Conservation (phyloP, 2,113 vertebrate genomes). For the Chunga burmeisteri region DNA sequence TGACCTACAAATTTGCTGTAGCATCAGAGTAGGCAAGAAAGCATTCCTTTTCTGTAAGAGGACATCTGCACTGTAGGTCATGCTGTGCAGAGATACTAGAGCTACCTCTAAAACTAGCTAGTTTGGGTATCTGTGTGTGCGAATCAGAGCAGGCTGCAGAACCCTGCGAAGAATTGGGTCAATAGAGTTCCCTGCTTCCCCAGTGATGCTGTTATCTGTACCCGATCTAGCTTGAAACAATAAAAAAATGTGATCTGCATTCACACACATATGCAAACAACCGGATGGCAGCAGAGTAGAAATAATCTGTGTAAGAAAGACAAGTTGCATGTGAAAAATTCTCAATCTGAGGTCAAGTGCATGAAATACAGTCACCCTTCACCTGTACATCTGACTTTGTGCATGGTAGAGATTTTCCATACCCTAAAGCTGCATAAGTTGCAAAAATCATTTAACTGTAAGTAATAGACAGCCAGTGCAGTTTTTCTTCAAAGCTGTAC, state of each 20-base stretch:
- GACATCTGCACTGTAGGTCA: not conserved
- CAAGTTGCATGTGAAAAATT: not conserved
- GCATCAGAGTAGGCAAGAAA: not conserved
- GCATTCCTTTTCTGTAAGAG: not conserved
- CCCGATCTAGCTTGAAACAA: not conserved
- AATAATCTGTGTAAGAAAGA: not conserved
- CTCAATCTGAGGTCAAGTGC: not conserved
- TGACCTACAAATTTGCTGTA: not conserved
- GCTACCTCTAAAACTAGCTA: not conserved
- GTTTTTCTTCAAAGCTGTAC: not conserved
- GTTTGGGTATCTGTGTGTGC: not conserved
- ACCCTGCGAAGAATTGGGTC: not conserved
- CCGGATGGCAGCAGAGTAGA: not conserved
- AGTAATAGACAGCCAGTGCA: not conserved
- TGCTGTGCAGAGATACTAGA: not conserved
- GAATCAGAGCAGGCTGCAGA: not conserved
- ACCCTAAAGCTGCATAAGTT: not conserved
- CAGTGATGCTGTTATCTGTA: not conserved
- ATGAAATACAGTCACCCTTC: not conserved
- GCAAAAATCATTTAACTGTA: not conserved
- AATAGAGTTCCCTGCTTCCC: not conserved
- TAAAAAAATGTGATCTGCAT: not conserved
- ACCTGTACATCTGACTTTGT: not conserved
- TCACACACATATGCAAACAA: not conserved
- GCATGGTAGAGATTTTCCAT: not conserved